Evolutionary conservation across 2,888 invertebrate species (phyloP), one percentile per base, ranked within the genome.

Genomic region (Nomada fucata): DNA sequence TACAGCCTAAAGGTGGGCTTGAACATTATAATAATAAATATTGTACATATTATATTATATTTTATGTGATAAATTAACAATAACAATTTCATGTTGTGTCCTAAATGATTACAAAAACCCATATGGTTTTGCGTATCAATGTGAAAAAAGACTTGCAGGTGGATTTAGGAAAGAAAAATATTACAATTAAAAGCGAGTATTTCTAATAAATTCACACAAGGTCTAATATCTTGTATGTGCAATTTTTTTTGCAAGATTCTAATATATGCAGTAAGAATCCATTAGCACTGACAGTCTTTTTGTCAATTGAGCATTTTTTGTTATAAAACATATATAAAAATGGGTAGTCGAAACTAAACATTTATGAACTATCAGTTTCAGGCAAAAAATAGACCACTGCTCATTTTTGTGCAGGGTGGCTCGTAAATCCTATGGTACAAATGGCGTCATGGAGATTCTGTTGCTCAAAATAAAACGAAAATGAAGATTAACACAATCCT

Each of bases 61-160:
- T 88, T 88, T 81, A 86, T 85, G 68, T 86, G 76, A 85, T n/a
- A 29, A 55, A 15, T 55, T 53, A 71, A 86, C 86, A 86, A 86
- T 83, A 86, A 87, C 79, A 81, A 86, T 89, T 89, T 89, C 87
- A 88, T 89, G 89, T 85, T 85, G 83, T 85, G 78, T 88, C 84
- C 85, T 85, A 82, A 78, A 60, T 73, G 68, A 44, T 29, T 57
- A 73, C 15, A 61, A 42, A 23, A 63, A 20, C 18, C 20, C 36
- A 36, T n/a, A 42, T 42, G 42, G 20, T 61, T n/a, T 42, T 61
- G 29, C n/a, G 26, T 26, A 59, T 59, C 29, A 59, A 26, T 59
- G 4, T 61, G 42, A 36, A 42, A 29, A 61, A 55, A 50, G 11
- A 59, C 55, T 23, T 42, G 42, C 36, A 26, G 59, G 26, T 26